Percentiles rank a stretch among this genome's conserved stretches.
These are phyloP conservation scores for Drosophila anomalata DNA, from an alignment of 2,888 invertebrate genomes.

Conservation along the genomic window DNA sequence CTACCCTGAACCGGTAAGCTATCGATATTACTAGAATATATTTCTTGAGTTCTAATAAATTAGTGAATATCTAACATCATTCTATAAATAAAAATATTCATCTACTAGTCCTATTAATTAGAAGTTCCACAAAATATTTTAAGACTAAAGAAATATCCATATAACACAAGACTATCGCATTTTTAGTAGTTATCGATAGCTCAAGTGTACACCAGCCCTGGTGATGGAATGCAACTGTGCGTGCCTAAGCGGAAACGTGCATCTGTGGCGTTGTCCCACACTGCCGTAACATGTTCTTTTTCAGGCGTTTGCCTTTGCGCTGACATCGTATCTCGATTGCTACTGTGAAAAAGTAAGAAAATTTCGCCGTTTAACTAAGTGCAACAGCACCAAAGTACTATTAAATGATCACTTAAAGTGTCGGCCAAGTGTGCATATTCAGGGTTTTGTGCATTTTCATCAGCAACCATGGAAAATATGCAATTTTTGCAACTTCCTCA, in stretches of 20 bases:
- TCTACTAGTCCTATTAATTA: background rate
- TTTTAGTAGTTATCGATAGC: background rate
- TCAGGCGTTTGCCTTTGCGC: conserved; percentile 83
- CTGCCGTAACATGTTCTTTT: conserved; percentile 83
- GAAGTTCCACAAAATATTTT: background rate
- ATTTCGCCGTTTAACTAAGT: conserved; percentile 54
- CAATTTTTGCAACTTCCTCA: background rate
- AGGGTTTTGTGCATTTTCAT: conserved; percentile 45
- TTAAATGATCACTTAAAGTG: conserved; percentile 24
- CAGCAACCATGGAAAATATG: conserved; percentile 12
- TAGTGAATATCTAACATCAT: background rate
- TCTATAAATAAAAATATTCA: background rate
- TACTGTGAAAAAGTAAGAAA: conserved; percentile 82
- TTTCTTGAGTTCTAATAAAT: background rate
- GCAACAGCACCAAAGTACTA: conserved; percentile 30
- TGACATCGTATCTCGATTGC: conserved; percentile 81
- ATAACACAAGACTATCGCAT: background rate
- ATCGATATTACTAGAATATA: background rate
- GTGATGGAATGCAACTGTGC: conserved; percentile 51
- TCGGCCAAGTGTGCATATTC: conserved; percentile 14
- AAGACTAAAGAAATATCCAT: background rate
- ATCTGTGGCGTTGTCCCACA: conserved; percentile 61
- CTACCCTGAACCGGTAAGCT: background rate
- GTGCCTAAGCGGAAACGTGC: conserved; percentile 49
- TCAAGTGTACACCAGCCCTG: conserved; percentile 41